phyloP scores from a whole-genome alignment of 2,113 vertebrate species.

The Halichoeres trimaculatus region DNA sequence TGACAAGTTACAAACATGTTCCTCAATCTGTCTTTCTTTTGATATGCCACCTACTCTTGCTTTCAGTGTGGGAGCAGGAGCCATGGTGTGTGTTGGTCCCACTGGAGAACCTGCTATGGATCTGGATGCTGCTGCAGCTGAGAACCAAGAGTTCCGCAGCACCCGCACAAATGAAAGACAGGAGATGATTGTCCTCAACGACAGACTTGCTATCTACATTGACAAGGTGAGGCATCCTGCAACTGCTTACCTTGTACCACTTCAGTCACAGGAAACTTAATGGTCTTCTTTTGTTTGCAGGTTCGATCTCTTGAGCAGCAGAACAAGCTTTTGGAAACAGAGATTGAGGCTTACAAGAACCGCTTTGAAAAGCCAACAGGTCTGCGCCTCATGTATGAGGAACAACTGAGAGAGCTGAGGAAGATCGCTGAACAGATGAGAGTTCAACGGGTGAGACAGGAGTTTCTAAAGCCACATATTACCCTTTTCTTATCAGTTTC shows the following conservation, averaged over 20 bases:
- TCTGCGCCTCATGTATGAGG: conserved; percentile 77
- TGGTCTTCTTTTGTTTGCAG: conserved; percentile 55
- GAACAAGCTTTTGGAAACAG: conserved; percentile 73
- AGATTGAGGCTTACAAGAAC: conserved; percentile 75
- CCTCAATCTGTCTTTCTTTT: not conserved
- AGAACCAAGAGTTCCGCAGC: conserved; percentile 80
- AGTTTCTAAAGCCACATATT: not conserved
- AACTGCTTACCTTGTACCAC: not conserved
- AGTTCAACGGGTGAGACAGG: conserved; percentile 70
- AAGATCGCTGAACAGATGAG: conserved; percentile 80
- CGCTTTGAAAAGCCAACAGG: conserved; percentile 71
- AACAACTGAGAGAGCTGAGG: conserved; percentile 77
- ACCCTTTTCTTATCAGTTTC: conserved; percentile 20
- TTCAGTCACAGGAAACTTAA: not conserved
- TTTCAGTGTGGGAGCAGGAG: conserved; percentile 62
- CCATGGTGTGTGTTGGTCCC: conserved; percentile 70
- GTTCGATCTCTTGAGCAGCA: conserved; percentile 81
- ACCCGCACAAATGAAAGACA: conserved; percentile 75
- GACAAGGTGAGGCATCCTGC: conserved; percentile 68
- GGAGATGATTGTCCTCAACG: conserved; percentile 80
- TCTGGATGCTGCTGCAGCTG: conserved; percentile 76
- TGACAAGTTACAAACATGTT: not conserved
- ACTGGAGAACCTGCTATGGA: conserved; percentile 65
- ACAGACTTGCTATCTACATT: conserved; percentile 80
- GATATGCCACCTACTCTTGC: not conserved